These are phyloP conservation scores for Microctonus brassicae DNA, from an alignment of 2,888 invertebrate species.

Conservation along the genomic window DNA sequence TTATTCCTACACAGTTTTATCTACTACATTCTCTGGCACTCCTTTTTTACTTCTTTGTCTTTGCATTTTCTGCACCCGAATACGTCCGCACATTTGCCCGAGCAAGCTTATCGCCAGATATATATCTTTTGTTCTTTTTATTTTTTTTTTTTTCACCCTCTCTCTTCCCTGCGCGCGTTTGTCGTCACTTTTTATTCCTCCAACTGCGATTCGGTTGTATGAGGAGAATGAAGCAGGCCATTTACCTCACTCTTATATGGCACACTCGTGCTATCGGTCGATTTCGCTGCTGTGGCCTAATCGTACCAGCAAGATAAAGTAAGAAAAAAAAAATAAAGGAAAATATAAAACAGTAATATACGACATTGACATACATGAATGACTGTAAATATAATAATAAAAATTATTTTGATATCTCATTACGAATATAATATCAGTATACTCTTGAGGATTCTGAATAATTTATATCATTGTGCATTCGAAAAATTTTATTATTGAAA, in stretches of 20 bases:
- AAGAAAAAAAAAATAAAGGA: not conserved
- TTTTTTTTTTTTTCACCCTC: conserved; percentile 35
- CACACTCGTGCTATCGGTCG: conserved; percentile 54
- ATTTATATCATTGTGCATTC: not conserved
- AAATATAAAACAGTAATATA: conserved; percentile 2
- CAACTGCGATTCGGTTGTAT: conserved; percentile 32
- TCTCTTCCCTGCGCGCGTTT: not conserved
- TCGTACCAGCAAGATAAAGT: conserved; percentile 29
- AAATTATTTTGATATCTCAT: not conserved
- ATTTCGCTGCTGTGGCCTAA: conserved; percentile 45
- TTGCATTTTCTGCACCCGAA: conserved; percentile 16
- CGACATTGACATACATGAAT: conserved; percentile 1
- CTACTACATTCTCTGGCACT: not conserved
- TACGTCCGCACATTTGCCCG: conserved; percentile 36
- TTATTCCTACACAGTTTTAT: conserved; percentile 2
- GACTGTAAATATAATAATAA: not conserved
- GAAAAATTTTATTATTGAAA: not conserved
- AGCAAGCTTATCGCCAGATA: conserved; percentile 59
- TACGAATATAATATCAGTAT: not conserved
- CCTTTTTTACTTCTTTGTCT: conserved; percentile 18
- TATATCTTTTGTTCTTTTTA: conserved; percentile 54
- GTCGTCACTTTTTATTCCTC: conserved; percentile 38
- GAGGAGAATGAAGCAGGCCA: conserved; percentile 48
- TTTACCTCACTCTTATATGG: conserved; percentile 48
- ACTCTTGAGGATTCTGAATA: not conserved